These are phyloP conservation scores for Tachypleus tridentatus DNA, from an alignment of 1,140 invertebrate genomes.

Conservation along the genomic window DNA sequence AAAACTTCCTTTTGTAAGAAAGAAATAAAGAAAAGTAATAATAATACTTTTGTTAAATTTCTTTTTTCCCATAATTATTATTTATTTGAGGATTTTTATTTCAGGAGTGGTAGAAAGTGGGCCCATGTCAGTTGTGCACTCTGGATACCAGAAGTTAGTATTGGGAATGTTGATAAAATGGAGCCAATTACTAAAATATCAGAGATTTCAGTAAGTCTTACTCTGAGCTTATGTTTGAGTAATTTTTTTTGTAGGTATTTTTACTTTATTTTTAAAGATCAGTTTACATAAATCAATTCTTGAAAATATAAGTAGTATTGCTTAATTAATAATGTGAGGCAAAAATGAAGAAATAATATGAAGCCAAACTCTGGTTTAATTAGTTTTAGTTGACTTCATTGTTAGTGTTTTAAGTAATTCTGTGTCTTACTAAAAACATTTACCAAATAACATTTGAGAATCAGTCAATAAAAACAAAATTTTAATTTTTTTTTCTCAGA, in stretches of 20 bases:
- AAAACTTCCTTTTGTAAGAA: no score
- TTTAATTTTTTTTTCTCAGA: no score
- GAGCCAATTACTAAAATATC: constrained; percentile 98
- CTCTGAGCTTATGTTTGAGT: neutral
- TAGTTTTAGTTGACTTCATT: neutral
- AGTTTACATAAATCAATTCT: neutral
- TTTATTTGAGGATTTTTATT: neutral
- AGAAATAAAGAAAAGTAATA: no score
- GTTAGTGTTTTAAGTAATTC: neutral
- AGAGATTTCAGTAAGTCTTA: constrained; percentile 64
- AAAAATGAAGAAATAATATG: no score
- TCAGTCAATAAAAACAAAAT: no score
- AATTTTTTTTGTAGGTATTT: neutral
- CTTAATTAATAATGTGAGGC: no score
- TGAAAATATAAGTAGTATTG: no score
- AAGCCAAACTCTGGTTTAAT: no score
- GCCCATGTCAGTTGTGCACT: constrained; percentile 95
- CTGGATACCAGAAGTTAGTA: constrained; percentile 99
- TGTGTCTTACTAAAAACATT: no score
- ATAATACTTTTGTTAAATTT: no score
- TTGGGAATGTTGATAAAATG: constrained; percentile 94
- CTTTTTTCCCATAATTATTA: no score
- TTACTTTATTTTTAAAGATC: neutral
- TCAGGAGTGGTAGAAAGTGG: constrained; percentile 63
- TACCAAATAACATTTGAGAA: no score